phyloP scores from a whole-genome alignment of 2,113 vertebrate species.

The Platichthys flesus region DNA sequence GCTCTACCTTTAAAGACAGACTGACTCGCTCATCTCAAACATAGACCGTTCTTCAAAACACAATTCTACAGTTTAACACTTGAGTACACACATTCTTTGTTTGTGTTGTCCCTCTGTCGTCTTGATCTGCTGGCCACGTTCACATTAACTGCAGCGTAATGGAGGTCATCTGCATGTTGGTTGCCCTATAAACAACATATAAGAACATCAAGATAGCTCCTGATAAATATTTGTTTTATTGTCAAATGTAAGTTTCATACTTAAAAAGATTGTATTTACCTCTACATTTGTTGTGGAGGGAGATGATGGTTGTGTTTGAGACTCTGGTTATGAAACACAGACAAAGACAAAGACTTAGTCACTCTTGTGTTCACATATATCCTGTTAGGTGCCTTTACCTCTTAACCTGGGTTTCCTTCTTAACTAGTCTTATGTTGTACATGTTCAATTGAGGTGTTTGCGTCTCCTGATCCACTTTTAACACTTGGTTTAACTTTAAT shows the following conservation, averaged over 20 bases:
- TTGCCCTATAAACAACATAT: not conserved
- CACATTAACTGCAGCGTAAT: constrained; percentile 9
- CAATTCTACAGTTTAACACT: constrained; percentile 14
- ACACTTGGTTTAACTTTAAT: no score
- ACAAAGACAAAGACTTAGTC: not conserved
- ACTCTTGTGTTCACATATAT: not conserved
- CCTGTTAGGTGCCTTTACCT: no score
- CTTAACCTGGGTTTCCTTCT: no score
- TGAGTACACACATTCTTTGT: constrained; percentile 45
- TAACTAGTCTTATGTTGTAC: no score
- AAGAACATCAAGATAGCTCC: not conserved
- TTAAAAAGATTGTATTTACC: constrained; percentile 4
- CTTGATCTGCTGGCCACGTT: not conserved
- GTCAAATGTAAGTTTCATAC: not conserved
- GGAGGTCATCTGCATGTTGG: constrained; percentile 6
- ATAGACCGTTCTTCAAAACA: not conserved
- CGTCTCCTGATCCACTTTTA: no score
- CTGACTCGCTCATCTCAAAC: no score
- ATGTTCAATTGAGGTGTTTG: no score
- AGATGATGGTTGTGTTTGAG: not conserved
- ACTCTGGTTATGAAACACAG: not conserved
- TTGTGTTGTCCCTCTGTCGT: not conserved
- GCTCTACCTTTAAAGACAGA: no score
- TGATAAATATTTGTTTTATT: not conserved
- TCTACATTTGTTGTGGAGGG: not conserved